These are phyloP conservation scores for Unio delphinus DNA, from an alignment of 2,888 invertebrate species.

Conservation along the genomic window DNA sequence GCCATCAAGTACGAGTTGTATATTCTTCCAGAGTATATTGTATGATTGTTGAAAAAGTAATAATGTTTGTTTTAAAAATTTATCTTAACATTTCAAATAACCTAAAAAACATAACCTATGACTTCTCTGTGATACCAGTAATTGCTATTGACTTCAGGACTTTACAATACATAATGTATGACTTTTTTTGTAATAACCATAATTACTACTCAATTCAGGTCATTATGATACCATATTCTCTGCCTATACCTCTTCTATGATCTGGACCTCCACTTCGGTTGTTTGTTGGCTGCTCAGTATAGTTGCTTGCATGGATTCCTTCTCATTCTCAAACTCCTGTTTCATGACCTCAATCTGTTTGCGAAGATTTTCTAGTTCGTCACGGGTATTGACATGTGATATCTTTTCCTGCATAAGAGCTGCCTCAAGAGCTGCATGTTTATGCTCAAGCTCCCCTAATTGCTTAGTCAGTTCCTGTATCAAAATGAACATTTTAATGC, in stretches of 20 bases:
- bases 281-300: slow-evolving; percentile 39
- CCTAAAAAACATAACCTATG: too few species aligned
- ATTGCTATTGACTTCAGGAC: too few species aligned
- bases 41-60: too few species aligned
- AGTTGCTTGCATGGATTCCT: slow-evolving; percentile 42
- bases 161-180: too few species aligned
- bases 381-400: slow-evolving; percentile 57
- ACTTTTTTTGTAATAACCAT: too few species aligned
- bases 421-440: slow-evolving; percentile 49
- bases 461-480: slow-evolving; percentile 41
- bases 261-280: slow-evolving; percentile 48
- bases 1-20: too few species aligned
- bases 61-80: too few species aligned
- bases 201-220: too few species aligned
- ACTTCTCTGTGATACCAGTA: too few species aligned
- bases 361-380: slow-evolving; percentile 60
- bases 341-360: slow-evolving; percentile 47
- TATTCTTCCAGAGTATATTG: too few species aligned
- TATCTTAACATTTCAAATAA: too few species aligned
- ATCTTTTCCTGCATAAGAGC: slow-evolving; percentile 54
- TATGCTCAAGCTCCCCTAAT: slow-evolving; percentile 36
- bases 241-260: slow-evolving; percentile 42
- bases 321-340: slow-evolving; percentile 48
- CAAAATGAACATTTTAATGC: not conserved
- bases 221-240: not conserved